Conservation (phyloP, 2,888 invertebrate genomes). For the Drosophila austrosaltans region DNA sequence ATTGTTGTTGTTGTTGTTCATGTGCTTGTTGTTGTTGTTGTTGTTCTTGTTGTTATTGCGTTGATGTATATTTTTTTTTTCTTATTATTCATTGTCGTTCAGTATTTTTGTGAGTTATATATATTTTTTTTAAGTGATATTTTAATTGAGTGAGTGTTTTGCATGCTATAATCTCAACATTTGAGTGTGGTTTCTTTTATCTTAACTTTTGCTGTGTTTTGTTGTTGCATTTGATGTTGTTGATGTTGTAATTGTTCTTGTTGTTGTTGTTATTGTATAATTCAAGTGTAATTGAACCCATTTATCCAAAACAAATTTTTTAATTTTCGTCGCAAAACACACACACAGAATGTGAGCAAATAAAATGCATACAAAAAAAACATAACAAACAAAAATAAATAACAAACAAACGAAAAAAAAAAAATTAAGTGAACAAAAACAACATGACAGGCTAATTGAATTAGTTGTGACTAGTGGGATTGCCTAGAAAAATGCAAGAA, state of each 20-base stretch:
- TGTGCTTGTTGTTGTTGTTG: conserved; percentile 72
- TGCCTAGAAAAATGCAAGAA: conserved; percentile 80
- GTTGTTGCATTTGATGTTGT: conserved; percentile 45
- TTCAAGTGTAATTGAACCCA: conserved; percentile 50
- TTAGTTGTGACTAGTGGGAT: conserved; percentile 83
- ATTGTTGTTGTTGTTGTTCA: conserved; percentile 68
- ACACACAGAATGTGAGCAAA: conserved; percentile 54
- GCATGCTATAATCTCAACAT: conserved; percentile 70
- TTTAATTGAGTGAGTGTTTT: conserved; percentile 61
- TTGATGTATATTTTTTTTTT: conserved; percentile 58
- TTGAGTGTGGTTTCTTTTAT: conserved; percentile 54
- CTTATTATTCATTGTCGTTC: conserved; percentile 52
- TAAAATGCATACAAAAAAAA: conserved; percentile 39
- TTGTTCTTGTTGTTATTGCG: conserved; percentile 72
- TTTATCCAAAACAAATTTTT: conserved; percentile 35
- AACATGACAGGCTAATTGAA: conserved; percentile 80
- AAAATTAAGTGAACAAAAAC: conserved; percentile 69
- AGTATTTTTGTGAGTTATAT: conserved; percentile 63
- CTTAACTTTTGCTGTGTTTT: conserved; percentile 43
- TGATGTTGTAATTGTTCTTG: conserved; percentile 51
- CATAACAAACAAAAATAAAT: conserved; percentile 51
- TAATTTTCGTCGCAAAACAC: conserved; percentile 31
- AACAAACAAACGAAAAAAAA: conserved; percentile 50
- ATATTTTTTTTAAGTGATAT: conserved; percentile 58
- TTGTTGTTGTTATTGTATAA: conserved; percentile 34